Base-by-base conservation (phyloP, 2,888 invertebrate genomes). In the Villa cingulata region DNA sequence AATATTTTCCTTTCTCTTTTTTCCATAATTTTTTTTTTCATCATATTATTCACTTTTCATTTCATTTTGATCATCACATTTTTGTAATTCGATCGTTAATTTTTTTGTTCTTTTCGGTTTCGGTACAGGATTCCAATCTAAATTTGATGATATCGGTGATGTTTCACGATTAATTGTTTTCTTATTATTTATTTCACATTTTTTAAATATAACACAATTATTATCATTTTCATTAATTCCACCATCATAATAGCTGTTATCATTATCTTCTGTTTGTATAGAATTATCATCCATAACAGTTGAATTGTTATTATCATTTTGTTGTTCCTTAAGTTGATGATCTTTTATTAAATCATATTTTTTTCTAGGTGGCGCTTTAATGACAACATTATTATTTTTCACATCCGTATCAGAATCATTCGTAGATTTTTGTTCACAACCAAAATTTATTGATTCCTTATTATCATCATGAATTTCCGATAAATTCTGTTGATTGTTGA, bases 111-210 rank as follows among this genome's bases (percentile, higher is more conserved):
- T 59, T 53, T 66, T 64, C 45, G 68, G 68, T 48, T 68, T 68
- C 29, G 68, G 68, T 43, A 68, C 52, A 37, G 68, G 68, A 59
- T 68, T 68, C 68, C 68, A 68, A 57, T 68, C 69, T 41, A 66
- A 57, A 57, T 65, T 67, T 29, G 64, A 64, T 12, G 64, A 52
- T 19, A 64, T 66, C 7, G 66, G 66, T n/a, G 66, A 66, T 15
- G 65, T 58, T 52, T 68, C 68, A 37, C 66, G 56, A 43, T 59
- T 59, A 29, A 48, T 16, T 34, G 43, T 51, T 37, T 58, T 56
- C 14, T 59, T 57, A 41, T 58, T 57, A 44, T 59, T 60, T 7
- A 65, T 57, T 43, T 56, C 58, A 53, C 58, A 62, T 51, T 68
- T 68, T 45, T 63, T 58, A 56, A 68, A 64, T 37, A 60, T 54